Percentiles rank a stretch among this genome's conserved stretches.
These are phyloP conservation scores for Branchipolynoe longqiensis DNA, from an alignment of 2,888 invertebrate genomes.

Conservation along the genomic window DNA sequence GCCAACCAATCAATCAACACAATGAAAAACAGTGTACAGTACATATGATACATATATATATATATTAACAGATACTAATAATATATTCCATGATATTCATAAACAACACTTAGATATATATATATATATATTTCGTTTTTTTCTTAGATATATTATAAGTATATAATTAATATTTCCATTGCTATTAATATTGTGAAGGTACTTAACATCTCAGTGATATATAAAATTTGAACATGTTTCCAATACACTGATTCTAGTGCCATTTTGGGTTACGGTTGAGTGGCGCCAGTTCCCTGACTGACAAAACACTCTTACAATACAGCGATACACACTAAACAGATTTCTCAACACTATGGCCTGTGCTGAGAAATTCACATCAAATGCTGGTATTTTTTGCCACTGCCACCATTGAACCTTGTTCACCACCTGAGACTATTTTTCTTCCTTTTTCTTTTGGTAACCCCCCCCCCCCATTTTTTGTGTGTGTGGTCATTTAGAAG, in stretches of 20 bases:
- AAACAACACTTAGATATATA: conserved; percentile 35
- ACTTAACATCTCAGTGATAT: conserved; percentile 46
- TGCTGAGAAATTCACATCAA: neutral
- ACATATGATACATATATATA: conserved; percentile 39
- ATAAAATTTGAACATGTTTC: conserved; percentile 25
- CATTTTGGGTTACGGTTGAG: neutral
- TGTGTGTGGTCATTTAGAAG: neutral
- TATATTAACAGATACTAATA: conserved; percentile 5
- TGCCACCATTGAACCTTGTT: conserved; percentile 42
- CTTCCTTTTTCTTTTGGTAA: conserved; percentile 2
- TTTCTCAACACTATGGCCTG: conserved; percentile 32
- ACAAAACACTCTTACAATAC: neutral
- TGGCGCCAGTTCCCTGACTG: neutral
- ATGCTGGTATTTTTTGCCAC: conserved; percentile 37
- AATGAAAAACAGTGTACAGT: conserved; percentile 36
- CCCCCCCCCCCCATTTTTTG: neutral
- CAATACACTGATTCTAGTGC: neutral
- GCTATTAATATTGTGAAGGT: conserved; percentile 45
- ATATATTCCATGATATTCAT: conserved; percentile 7
- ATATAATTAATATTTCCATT: conserved; percentile 38
- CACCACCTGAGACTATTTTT: conserved; percentile 34
- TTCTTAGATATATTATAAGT: conserved; percentile 22
- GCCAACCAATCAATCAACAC: conserved; percentile 40
- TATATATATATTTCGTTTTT: conserved; percentile 58
- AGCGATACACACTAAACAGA: neutral